These are phyloP conservation scores for Tympanoctomys barrerae DNA, from an alignment of 2,797 vertebrate species.

Conservation along the genomic window DNA sequence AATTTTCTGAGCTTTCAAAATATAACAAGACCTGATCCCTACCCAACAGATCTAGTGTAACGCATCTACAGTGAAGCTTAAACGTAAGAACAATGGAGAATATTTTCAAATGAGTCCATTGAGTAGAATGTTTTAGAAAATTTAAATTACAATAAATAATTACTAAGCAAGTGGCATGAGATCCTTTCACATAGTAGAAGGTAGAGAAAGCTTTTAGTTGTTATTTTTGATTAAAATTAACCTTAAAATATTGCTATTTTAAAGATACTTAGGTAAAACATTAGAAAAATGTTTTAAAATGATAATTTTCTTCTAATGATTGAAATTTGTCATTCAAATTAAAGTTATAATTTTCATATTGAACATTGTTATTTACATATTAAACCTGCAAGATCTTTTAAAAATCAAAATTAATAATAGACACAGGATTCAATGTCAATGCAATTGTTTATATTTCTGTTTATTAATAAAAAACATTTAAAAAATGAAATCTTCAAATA, in stretches of 20 bases:
- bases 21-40: not conserved
- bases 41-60: not conserved
- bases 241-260: not conserved
- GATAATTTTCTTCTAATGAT: not conserved
- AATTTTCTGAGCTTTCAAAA: not conserved
- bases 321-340: not conserved
- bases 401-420: not conserved
- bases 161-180: not conserved
- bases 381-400: not conserved
- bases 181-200: not conserved
- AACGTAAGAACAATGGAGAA: not conserved
- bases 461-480: not conserved
- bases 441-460: not conserved
- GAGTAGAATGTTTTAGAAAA: not conserved
- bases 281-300: not conserved
- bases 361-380: not conserved
- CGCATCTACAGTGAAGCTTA: not conserved
- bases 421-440: not conserved
- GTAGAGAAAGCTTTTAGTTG: not conserved
- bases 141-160: conserved; percentile 1
- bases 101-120: not conserved
- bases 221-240: not conserved
- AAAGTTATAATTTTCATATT: not conserved
- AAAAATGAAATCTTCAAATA: not conserved
- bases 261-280: not conserved